Evolutionary conservation across 2,888 invertebrate species (phyloP).

Genomic region (Kryphioiulus occultus): DNA sequence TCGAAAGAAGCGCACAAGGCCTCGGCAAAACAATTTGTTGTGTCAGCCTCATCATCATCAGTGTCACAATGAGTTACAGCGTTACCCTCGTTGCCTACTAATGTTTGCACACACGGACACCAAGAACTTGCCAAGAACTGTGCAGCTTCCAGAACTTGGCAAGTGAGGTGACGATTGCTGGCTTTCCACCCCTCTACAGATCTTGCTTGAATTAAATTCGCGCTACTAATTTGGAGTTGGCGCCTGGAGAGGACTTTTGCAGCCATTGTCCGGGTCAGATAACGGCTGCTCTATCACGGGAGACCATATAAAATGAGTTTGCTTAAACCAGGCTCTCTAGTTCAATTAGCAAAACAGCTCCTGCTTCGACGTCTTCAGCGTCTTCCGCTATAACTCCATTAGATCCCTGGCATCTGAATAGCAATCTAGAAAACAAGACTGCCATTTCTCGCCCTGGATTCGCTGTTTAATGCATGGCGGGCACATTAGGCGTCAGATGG

Average conservation of each 20-base stretch:
- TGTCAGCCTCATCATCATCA: constrained; percentile 23
- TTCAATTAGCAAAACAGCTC: not conserved
- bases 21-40: not conserved
- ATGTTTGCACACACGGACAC: not conserved
- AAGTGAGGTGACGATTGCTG: not conserved
- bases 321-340: constrained; percentile 23
- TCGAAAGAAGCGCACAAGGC: not conserved
- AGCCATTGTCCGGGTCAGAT: constrained; percentile 7
- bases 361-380: not conserved
- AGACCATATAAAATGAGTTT: constrained; percentile 10
- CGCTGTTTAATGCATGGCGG: too few relatives aligned
- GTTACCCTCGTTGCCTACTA: not conserved
- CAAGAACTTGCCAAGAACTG: not conserved
- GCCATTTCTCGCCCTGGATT: not conserved
- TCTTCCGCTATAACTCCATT: not conserved
- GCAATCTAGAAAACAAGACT: not conserved
- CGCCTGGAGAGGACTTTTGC: constrained; percentile 15
- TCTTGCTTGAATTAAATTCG: not conserved
- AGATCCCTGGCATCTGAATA: constrained; percentile 11
- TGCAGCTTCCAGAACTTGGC: not conserved
- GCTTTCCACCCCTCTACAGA: not conserved
- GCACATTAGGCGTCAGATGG: not conserved
- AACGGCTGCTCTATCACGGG: constrained; percentile 3
- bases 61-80: not conserved
- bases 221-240: constrained; percentile 15